Conservation (phyloP, 2,797 vertebrate species). For the Rhabdomys pumilio region DNA sequence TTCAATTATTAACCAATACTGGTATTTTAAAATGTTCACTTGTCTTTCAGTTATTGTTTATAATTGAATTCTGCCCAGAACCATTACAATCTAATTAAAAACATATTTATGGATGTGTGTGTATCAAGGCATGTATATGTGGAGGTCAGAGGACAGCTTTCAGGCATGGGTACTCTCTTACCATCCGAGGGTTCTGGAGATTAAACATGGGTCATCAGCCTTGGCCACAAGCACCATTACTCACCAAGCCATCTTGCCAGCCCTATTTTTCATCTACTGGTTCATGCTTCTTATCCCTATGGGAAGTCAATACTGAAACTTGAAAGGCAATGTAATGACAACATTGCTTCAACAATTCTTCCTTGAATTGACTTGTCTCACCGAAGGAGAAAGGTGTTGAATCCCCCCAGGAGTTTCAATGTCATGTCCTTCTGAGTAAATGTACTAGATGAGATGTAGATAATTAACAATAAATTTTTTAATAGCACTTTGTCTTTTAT, state of each 20-base stretch:
- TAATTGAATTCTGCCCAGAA: conserved; percentile 25
- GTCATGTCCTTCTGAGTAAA: not conserved
- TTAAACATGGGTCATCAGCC: not conserved
- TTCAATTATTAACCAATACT: conserved; percentile 29
- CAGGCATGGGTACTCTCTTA: not conserved
- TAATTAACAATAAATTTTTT: conserved; percentile 14
- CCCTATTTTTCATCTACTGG: not conserved
- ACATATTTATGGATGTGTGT: not conserved
- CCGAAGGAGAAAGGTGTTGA: not conserved
- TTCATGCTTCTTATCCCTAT: conserved; percentile 16
- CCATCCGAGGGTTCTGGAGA: not conserved
- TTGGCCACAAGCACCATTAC: not conserved
- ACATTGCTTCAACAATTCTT: not conserved
- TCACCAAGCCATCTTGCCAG: not conserved
- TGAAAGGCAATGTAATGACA: not conserved
- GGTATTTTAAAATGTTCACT: conserved; percentile 4
- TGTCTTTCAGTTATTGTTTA: conserved; percentile 54
- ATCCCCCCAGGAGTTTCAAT: not conserved
- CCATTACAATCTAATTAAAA: conserved; percentile 28
- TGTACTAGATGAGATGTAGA: not conserved
- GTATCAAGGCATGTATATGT: not conserved
- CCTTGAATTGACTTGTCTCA: conserved; percentile 31
- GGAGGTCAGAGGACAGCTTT: not conserved
- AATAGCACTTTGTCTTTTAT: conserved; percentile 24
- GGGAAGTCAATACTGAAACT: not conserved